Conservation (phyloP, 2,888 invertebrate species). For the Tolmerus cingulatus region DNA sequence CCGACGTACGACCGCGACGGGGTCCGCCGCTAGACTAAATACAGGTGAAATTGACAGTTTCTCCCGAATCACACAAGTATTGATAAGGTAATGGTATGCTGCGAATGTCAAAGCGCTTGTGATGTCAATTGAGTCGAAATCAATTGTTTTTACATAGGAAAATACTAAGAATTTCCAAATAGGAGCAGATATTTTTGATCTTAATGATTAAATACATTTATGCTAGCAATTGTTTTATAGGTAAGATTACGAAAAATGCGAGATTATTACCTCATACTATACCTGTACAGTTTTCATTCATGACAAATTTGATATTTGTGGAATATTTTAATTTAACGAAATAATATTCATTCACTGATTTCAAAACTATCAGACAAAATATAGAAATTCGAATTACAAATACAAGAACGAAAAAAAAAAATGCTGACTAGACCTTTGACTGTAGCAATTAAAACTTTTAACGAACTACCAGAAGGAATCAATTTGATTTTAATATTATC, state of each 20-base stretch:
- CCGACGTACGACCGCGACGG: constrained; percentile 51
- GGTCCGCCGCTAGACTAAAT: constrained; percentile 50
- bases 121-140: neutral
- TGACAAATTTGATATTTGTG: neutral
- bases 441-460: too few species aligned
- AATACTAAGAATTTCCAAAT: neutral
- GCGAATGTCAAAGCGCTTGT: neutral
- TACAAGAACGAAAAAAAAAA: too few species aligned
- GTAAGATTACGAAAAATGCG: neutral
- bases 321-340: too few species aligned
- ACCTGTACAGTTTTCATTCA: neutral
- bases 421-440: too few species aligned
- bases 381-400: too few species aligned
- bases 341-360: too few species aligned
- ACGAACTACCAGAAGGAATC: too few species aligned
- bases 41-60: constrained; percentile 28
- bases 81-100: neutral
- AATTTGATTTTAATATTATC: too few species aligned
- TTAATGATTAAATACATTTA: neutral
- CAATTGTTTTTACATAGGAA: neutral
- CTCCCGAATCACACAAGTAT: neutral
- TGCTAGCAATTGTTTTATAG: neutral
- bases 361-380: too few species aligned
- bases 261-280: neutral
- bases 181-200: neutral